Evolutionary conservation across 1,140 invertebrate species (phyloP).

Genomic region (Heliconius congener): DNA sequence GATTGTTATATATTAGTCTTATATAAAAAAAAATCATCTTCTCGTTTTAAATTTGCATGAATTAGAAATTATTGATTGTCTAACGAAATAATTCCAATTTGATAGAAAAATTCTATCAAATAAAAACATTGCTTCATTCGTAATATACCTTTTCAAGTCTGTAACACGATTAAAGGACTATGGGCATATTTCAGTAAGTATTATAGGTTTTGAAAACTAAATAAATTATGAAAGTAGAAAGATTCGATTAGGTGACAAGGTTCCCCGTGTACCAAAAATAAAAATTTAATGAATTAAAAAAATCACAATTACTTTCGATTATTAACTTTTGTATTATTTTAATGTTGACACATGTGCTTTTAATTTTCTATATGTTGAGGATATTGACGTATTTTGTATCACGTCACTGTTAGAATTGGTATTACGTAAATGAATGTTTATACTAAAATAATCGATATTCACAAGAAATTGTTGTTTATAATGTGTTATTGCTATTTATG

Average conservation of each 20-base stretch:
- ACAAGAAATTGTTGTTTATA: background rate
- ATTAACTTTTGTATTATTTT: background rate
- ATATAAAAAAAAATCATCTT: background rate
- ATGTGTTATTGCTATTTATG: background rate
- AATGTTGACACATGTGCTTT: background rate
- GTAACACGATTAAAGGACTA: slow-evolving; percentile 68
- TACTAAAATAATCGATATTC: background rate
- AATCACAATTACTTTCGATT: no score
- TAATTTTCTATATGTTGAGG: background rate
- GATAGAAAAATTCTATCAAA: background rate
- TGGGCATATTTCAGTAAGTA: slow-evolving; percentile 66
- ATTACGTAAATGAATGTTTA: slow-evolving; percentile 19
- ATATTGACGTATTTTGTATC: slow-evolving; percentile 12
- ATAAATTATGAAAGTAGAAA: background rate
- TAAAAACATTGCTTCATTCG: slow-evolving; percentile 7
- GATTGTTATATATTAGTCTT: no score
- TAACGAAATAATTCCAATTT: slow-evolving; percentile 9
- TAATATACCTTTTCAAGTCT: slow-evolving; percentile 67
- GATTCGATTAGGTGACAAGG: background rate
- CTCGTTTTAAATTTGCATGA: slow-evolving; percentile 6
- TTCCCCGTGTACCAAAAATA: no score
- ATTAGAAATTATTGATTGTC: background rate
- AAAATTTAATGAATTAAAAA: no score
- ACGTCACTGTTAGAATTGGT: background rate
- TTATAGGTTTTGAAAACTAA: background rate